These are phyloP conservation scores for Schlechtendalia chinensis DNA, from an alignment of 1,140 invertebrate genomes.

Conservation along the genomic window DNA sequence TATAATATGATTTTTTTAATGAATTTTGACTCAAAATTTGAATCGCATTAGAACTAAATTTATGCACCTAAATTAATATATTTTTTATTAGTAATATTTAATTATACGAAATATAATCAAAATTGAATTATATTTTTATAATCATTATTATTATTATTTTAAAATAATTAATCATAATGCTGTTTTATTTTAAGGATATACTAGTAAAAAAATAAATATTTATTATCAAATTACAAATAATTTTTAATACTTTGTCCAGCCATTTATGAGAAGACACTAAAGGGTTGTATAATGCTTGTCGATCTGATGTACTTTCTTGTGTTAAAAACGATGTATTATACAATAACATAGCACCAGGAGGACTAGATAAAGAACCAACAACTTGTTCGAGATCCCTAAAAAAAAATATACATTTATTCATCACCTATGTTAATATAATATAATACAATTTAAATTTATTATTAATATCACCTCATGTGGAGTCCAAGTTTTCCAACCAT, in stretches of 20 bases:
- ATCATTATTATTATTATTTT: no score
- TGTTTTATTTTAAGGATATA: no score
- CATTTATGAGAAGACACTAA: constrained; percentile 87
- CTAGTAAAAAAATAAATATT: no score
- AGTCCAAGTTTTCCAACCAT: constrained; percentile 41
- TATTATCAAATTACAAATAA: background rate
- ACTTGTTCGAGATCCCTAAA: constrained; percentile 75
- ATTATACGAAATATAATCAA: no score
- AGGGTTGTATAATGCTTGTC: constrained; percentile 81
- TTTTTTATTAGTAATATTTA: background rate
- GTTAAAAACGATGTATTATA: constrained; percentile 79
- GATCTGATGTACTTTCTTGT: constrained; percentile 82
- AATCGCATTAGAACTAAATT: constrained; percentile 77
- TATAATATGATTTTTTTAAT: constrained; percentile 73
- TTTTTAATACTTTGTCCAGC: constrained; percentile 73
- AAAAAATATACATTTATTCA: constrained; percentile 44
- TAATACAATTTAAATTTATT: no score
- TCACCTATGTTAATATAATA: background rate
- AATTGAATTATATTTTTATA: no score
- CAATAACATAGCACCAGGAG: constrained; percentile 72
- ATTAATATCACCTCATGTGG: constrained; percentile 30
- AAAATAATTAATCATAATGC: no score
- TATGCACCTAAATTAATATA: constrained; percentile 50
- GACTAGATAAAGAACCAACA: constrained; percentile 66
- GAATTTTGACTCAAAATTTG: constrained; percentile 77